Evolutionary conservation across 2,888 invertebrate genomes (phyloP).

Genomic region (Drosophila fulvimacula): DNA sequence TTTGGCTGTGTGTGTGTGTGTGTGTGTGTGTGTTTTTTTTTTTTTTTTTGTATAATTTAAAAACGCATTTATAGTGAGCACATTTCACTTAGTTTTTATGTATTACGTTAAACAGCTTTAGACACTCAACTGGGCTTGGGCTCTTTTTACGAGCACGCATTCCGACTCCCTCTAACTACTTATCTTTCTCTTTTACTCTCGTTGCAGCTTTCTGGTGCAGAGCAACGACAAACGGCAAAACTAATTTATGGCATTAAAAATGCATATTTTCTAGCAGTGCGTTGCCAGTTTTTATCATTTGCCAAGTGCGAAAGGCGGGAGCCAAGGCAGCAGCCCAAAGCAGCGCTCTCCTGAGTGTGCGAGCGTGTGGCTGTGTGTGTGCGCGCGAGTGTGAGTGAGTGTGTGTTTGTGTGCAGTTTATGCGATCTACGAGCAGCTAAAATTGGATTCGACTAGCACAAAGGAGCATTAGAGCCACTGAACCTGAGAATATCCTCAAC

Average conservation of each 20-base stretch:
- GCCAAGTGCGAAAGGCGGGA: constrained; percentile 56
- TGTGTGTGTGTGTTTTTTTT: too few species aligned
- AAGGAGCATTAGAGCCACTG: constrained; percentile 50
- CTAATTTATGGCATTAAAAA: constrained; percentile 80
- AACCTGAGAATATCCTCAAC: constrained; percentile 49
- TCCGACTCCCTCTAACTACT: constrained; percentile 33
- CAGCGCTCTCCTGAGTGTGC: constrained; percentile 16
- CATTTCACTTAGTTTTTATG: constrained; percentile 53
- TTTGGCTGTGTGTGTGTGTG: too few species aligned
- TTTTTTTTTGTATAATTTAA: constrained; percentile 36
- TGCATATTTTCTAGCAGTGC: constrained; percentile 81
- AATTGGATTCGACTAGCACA: constrained; percentile 76
- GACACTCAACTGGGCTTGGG: constrained; percentile 54
- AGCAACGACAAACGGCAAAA: constrained; percentile 67
- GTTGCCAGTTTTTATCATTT: constrained; percentile 75
- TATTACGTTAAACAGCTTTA: constrained; percentile 58
- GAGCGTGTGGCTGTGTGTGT: not conserved
- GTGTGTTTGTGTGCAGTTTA: constrained; percentile 43
- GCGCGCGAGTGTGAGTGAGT: constrained; percentile 14
- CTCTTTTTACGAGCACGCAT: constrained; percentile 26
- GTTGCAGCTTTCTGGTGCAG: constrained; percentile 56
- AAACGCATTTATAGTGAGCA: constrained; percentile 51
- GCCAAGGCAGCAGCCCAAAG: constrained; percentile 45
- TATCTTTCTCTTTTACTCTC: constrained; percentile 35
- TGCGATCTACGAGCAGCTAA: constrained; percentile 53